Evolutionary conservation across 2,888 invertebrate species (phyloP), one percentile per base, ranked within the genome.

Genomic region (Alsophila aescularia): DNA sequence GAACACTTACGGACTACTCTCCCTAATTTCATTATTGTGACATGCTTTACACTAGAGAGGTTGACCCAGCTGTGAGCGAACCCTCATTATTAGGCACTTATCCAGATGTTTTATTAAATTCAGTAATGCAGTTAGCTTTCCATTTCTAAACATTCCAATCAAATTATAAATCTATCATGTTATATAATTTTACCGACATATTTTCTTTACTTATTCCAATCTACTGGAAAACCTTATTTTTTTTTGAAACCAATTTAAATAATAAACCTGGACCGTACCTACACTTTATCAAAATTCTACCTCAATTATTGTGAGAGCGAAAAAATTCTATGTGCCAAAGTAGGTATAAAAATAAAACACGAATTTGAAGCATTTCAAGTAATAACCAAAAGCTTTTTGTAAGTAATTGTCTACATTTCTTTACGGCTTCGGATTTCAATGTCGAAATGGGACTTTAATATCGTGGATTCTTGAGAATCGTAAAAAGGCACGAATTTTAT

Each of bases 361-460:
- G 49, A 49, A 43, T 44, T 41, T 44, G 41, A 41, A 43, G 21
- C 29, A 47, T 56, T 56, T 40, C 32, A 49, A 57, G 52, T 48
- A 51, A 54, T 54, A 45, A 48, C 48, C 48, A 37, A 52, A 47
- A 61, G 54, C 43, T 55, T 58, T 51, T 50, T 52, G 45, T 47
- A 45, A 41, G 52, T 51, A 52, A 59, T 47, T 54, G 49, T 54
- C 52, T 57, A 50, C 54, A 50, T 60, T 60, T 52, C 40, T 55
- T 47, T 50, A 50, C 14, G 24, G 21, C 45, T 32, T 31, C 35
- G 31, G 47, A 35, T 58, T 51, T 44, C 37, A 54, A 58, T 54
- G 52, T 34, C 49, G 44, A 24, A 54, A 56, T 52, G 54, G 29
- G 49, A 51, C 44, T 60, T 60, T 60, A 63, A 63, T 60, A 58